Evolutionary conservation across 1,140 invertebrate genomes (phyloP), one percentile per base, ranked within the genome.

Genomic region (Fopius arisanus): DNA sequence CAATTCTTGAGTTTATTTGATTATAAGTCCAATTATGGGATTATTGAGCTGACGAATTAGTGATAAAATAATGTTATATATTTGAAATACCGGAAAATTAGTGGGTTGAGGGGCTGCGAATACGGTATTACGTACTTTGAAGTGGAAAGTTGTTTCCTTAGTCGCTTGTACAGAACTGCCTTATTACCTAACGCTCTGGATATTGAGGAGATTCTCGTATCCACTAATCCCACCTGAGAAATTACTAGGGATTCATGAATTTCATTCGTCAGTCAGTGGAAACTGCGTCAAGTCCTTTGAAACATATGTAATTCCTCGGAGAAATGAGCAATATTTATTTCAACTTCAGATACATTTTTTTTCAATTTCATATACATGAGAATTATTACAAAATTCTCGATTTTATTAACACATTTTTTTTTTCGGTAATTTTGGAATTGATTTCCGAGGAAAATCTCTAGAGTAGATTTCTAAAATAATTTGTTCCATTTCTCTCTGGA

Each of bases 241-340:
- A 70, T 70, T 70, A 62, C 54, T 40, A 37, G n/a, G 69, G 69
- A 70, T 62, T 70, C 69, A 62, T 21, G 21, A 10, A 2, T 23
- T 68, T 23, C 40, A 41, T 40, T 16, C 21, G 40, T 67, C 51
- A 23, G 51, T 4, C 51, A 21, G 9, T 7, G 16, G 4, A 4
- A 54, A 54, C 51, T 54, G 9, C 4, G 4, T 54, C 23, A 54
- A 54, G 23, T 21, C 9, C 9, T 54, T 54, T 2, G 23, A 19
- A 7, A 21, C 19, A 12, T 21, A 9, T 41, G n/a, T 4, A 67
- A 14, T 67, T 67, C n/a, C 14, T 12, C 33, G 33, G 33, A n/a
- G 43, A 48, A 48, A 48, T 48, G n/a, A n/a, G n/a, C n/a, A n/a
- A n/a, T n/a, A n/a, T 65, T 26, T 26, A 9, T 23, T 26, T 65